These are phyloP conservation scores for Magallana nippona DNA, from an alignment of 2,888 invertebrate species.

Conservation along the genomic window DNA sequence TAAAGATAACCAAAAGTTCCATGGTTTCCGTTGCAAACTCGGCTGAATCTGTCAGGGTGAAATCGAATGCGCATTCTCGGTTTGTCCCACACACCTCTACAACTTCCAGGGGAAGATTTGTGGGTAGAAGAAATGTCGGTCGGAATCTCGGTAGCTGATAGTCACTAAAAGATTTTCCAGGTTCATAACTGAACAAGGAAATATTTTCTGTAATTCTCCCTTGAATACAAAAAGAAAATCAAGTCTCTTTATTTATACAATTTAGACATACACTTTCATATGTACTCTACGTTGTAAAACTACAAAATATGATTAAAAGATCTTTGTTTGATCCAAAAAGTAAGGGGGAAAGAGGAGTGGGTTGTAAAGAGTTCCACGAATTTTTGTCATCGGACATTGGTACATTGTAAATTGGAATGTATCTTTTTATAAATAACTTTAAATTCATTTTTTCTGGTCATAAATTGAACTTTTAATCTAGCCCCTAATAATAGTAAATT, in stretches of 20 bases:
- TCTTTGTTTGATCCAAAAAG: too few relatives aligned
- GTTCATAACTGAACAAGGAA: conserved; percentile 30
- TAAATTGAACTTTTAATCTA: too few relatives aligned
- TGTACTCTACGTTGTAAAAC: too few relatives aligned
- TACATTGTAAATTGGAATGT: too few relatives aligned
- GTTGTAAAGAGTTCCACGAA: too few relatives aligned
- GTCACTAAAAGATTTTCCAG: neutral
- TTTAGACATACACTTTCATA: too few relatives aligned
- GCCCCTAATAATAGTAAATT: neutral
- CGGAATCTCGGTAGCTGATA: conserved; percentile 15
- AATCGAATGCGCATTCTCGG: conserved; percentile 30
- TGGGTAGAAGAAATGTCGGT: conserved; percentile 17
- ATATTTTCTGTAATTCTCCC: conserved; percentile 25
- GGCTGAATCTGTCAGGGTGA: neutral
- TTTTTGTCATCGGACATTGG: too few relatives aligned
- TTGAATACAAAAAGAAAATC: neutral
- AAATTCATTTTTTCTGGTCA: too few relatives aligned
- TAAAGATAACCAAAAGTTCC: neutral
- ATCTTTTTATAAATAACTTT: too few relatives aligned
- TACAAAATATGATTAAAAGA: too few relatives aligned
- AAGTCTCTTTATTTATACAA: neutral
- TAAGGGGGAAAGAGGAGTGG: too few relatives aligned
- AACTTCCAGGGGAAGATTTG: neutral
- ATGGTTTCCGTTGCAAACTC: neutral
- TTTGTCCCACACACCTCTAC: conserved; percentile 10